A percentile compares a stretch with the other conserved stretches of the same genome.
phyloP scores from a whole-genome alignment of 2,888 invertebrate genomes.

The Drosophila emarginata region DNA sequence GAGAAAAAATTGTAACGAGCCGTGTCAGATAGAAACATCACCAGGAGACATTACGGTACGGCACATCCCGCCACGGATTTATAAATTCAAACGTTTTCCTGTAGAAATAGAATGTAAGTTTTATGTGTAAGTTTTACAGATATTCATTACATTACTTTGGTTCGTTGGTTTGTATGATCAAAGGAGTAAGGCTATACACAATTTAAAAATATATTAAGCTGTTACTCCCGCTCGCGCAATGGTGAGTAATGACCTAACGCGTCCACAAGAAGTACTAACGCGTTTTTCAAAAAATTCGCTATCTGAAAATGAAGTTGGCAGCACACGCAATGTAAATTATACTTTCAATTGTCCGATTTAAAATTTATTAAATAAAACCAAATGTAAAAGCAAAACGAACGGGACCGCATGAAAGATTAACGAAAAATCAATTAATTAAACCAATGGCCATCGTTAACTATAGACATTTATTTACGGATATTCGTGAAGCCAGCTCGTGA shows the following conservation, averaged over 20 bases:
- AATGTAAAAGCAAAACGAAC: constrained; percentile 14
- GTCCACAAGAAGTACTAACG: constrained; percentile 18
- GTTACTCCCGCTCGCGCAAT: neutral
- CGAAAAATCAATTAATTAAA: neutral
- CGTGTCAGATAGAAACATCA: too few species aligned
- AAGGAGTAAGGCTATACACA: neutral
- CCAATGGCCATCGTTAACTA: neutral
- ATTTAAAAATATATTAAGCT: neutral
- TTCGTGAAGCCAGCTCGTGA: neutral
- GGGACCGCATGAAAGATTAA: neutral
- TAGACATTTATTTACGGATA: neutral
- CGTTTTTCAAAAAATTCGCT: constrained; percentile 37
- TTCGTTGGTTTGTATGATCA: too few species aligned
- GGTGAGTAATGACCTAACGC: neutral
- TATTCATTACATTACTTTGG: too few species aligned
- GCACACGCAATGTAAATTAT: constrained; percentile 55
- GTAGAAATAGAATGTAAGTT: too few species aligned
- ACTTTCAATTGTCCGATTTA: constrained; percentile 48
- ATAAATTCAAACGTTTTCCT: too few species aligned
- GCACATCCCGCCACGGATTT: too few species aligned
- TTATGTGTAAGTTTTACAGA: too few species aligned
- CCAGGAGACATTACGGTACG: too few species aligned
- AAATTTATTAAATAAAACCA: constrained; percentile 25
- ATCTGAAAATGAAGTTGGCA: constrained; percentile 52
- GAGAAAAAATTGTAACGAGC: too few species aligned